phyloP scores from a whole-genome alignment of 1,140 invertebrate genomes.

The Eufriesea mexicana region DNA sequence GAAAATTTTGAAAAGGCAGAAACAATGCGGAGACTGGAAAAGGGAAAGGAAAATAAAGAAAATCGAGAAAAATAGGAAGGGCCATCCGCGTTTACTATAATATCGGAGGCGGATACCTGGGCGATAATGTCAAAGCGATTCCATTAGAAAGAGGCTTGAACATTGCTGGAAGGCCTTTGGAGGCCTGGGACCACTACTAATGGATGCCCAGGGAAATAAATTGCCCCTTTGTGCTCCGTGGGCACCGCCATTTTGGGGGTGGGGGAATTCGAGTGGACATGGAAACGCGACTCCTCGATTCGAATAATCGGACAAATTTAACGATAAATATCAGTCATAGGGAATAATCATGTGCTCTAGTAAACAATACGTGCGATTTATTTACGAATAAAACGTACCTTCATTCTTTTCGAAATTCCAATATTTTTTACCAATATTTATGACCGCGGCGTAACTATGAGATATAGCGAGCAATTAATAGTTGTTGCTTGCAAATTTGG shows the following conservation, averaged over 20 bases:
- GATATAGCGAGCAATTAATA: too few relatives aligned
- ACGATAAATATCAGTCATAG: too few relatives aligned
- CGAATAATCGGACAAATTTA: background rate
- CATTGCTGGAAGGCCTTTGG: background rate
- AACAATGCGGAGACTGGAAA: too few relatives aligned
- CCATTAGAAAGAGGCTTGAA: conserved; percentile 1
- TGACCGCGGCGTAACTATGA: too few relatives aligned
- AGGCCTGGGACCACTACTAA: background rate
- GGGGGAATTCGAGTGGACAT: background rate
- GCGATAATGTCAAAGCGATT: conserved; percentile 12
- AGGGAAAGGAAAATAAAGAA: background rate
- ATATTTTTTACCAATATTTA: too few relatives aligned
- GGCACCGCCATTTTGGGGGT: background rate
- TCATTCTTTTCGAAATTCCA: too few relatives aligned
- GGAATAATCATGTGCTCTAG: too few relatives aligned
- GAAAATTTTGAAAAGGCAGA: too few relatives aligned
- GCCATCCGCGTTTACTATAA: background rate
- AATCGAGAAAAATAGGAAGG: too few relatives aligned
- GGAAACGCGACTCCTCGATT: background rate
- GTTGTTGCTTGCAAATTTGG: too few relatives aligned
- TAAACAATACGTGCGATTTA: too few relatives aligned
- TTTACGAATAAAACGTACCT: too few relatives aligned
- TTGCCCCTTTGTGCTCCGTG: conserved; percentile 1
- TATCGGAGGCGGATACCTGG: background rate
- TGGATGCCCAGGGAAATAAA: conserved; percentile 13